Evolutionary conservation across 92 coral and sea anemone species (phyloP).

Genomic region (Porites cylindrica): DNA sequence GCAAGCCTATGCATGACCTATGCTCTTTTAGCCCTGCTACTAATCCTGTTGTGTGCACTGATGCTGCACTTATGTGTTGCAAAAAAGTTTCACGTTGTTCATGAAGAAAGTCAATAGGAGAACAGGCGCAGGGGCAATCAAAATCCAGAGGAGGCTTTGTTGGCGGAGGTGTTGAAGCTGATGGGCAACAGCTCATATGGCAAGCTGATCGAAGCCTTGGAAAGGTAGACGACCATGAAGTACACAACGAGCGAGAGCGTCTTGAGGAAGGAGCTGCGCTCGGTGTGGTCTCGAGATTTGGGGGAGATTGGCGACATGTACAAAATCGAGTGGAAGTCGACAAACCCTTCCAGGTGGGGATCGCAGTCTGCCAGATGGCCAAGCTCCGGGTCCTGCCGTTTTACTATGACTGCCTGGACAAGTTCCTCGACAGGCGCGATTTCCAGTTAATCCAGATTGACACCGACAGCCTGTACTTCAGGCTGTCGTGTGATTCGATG

Average conservation of each 20-base stretch:
- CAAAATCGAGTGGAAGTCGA: too few relatives aligned
- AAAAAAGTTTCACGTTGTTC: conserved; percentile 23
- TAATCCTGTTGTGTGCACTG: conserved; percentile 26
- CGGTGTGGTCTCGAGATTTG: not conserved
- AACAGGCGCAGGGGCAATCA: conserved; percentile 16
- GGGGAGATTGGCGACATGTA: too few relatives aligned
- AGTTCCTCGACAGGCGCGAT: too few relatives aligned
- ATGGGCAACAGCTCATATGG: conserved; percentile 17
- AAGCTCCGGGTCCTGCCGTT: too few relatives aligned
- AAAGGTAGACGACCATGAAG: not conserved
- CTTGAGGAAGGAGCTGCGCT: not conserved
- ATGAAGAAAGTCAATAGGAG: conserved; percentile 33
- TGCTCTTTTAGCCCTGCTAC: conserved; percentile 2
- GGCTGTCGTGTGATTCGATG: too few relatives aligned
- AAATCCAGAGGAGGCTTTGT: not conserved
- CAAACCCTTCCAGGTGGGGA: too few relatives aligned
- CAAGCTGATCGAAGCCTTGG: conserved; percentile 41
- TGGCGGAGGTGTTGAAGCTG: conserved; percentile 37
- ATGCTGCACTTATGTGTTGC: conserved; percentile 12
- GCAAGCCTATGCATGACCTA: conserved; percentile 7
- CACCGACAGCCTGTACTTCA: too few relatives aligned
- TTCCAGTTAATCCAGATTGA: too few relatives aligned
- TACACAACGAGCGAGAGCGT: not conserved
- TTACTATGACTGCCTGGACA: too few relatives aligned
- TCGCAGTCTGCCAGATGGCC: too few relatives aligned